Evolutionary conservation across 2,797 vertebrate species (phyloP).

Genomic region (Pagetopsis macropterus): DNA sequence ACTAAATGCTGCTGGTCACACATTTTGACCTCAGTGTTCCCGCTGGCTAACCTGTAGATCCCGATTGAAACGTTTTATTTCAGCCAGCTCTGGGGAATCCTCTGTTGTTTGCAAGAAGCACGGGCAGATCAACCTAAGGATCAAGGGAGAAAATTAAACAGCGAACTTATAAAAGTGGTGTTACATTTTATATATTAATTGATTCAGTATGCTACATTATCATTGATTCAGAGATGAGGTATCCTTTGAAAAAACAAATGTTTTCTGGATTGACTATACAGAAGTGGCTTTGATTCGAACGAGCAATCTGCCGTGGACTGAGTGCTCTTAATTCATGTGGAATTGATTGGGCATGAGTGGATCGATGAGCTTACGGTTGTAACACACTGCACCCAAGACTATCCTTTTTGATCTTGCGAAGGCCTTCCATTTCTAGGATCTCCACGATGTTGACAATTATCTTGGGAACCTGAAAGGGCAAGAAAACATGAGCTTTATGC

Average conservation of each 20-base stretch:
- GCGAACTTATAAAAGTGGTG: background rate
- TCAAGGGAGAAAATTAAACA: background rate
- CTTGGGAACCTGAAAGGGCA: constrained; percentile 86
- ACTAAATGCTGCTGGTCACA: constrained; percentile 2
- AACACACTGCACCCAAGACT: constrained; percentile 77
- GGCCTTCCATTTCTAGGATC: constrained; percentile 85
- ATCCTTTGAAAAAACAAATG: constrained; percentile 1
- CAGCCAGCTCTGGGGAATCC: constrained; percentile 83
- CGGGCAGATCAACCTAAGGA: constrained; percentile 83
- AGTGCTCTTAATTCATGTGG: constrained; percentile 9
- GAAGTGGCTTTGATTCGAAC: constrained; percentile 7
- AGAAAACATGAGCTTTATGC: background rate
- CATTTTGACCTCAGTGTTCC: background rate
- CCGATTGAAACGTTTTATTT: constrained; percentile 88
- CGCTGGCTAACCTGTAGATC: constrained; percentile 87
- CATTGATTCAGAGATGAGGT: background rate
- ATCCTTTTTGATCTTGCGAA: constrained; percentile 82
- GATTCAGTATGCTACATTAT: background rate
- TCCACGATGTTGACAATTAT: constrained; percentile 88
- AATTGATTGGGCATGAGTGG: constrained; percentile 42
- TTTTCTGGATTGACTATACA: background rate
- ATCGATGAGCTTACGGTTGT: constrained; percentile 79
- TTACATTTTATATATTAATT: background rate
- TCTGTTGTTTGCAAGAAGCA: constrained; percentile 85
- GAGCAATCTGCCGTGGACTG: constrained; percentile 2